phyloP scores from a whole-genome alignment of 2,888 invertebrate genomes.

The Tipula lateralis region DNA sequence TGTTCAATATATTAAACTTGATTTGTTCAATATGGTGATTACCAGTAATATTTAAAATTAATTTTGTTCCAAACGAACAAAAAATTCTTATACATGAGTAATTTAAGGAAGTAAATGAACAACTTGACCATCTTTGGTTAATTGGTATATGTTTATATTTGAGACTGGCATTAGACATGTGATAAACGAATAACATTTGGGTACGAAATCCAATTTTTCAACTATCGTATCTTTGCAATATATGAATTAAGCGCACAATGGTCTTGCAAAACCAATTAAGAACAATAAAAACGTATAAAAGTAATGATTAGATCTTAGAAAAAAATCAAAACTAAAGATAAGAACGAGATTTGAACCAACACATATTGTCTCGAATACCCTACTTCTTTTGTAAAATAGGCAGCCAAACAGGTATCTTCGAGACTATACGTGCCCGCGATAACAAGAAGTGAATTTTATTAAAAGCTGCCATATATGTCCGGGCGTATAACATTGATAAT shows the following conservation, averaged over 20 bases:
- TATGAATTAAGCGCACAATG: too few relatives aligned
- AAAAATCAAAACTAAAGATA: slow-evolving; percentile 3
- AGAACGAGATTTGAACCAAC: slow-evolving; percentile 25
- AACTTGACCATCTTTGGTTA: too few relatives aligned
- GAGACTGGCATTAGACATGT: too few relatives aligned
- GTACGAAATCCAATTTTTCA: too few relatives aligned
- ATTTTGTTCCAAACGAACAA: too few relatives aligned
- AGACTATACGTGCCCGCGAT: slow-evolving; percentile 19
- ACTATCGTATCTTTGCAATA: too few relatives aligned
- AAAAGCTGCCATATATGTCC: neutral
- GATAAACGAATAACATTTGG: too few relatives aligned
- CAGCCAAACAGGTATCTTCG: slow-evolving; percentile 20
- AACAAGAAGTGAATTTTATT: neutral
- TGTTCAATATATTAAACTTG: neutral
- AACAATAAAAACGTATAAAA: neutral
- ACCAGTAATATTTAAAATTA: too few relatives aligned
- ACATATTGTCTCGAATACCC: slow-evolving; percentile 28
- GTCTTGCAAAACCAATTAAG: neutral
- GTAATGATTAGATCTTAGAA: neutral
- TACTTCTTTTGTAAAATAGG: neutral
- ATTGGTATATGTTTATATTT: too few relatives aligned
- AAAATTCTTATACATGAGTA: too few relatives aligned
- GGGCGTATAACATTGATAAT: neutral
- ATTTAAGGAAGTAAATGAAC: too few relatives aligned
- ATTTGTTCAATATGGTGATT: too few relatives aligned